Evolutionary conservation across 2,888 invertebrate species (phyloP).

Genomic region (Tachystola acroxantha): DNA sequence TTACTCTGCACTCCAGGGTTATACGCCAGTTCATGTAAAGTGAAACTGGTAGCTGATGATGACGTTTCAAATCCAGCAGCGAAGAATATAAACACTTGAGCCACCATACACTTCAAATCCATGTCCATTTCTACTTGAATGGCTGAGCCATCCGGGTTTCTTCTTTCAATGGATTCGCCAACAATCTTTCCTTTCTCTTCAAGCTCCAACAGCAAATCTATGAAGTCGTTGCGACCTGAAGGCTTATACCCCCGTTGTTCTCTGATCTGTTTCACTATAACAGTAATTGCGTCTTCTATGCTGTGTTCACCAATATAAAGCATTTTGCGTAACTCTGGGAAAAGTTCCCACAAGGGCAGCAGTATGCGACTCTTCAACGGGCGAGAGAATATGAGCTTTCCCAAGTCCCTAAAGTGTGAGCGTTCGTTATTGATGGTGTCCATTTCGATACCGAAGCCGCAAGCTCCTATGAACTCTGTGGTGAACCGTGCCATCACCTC

Average conservation of each 20-base stretch:
- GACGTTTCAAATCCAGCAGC: slow-evolving; percentile 36
- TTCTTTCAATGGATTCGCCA: slow-evolving; percentile 29
- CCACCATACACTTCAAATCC: slow-evolving; percentile 14
- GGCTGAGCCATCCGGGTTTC: slow-evolving; percentile 25
- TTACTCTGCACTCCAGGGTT: slow-evolving; percentile 38
- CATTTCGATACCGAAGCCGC: slow-evolving; percentile 37
- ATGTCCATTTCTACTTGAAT: slow-evolving; percentile 23
- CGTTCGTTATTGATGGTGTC: slow-evolving; percentile 30
- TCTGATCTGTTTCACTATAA: slow-evolving; percentile 22
- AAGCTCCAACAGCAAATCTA: slow-evolving; percentile 30
- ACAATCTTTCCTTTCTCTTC: slow-evolving; percentile 27
- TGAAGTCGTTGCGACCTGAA: slow-evolving; percentile 30
- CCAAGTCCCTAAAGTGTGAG: slow-evolving; percentile 29
- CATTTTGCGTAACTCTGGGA: slow-evolving; percentile 24
- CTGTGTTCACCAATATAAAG: slow-evolving; percentile 18
- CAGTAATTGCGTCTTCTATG: slow-evolving; percentile 17
- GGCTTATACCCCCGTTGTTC: slow-evolving; percentile 25
- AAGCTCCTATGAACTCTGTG: slow-evolving; percentile 38
- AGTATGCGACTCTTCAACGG: slow-evolving; percentile 21
- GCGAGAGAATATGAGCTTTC: slow-evolving; percentile 21
- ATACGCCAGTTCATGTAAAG: slow-evolving; percentile 39
- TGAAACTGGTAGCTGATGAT: slow-evolving; percentile 40
- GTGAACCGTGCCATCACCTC: slow-evolving; percentile 39
- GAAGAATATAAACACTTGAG: slow-evolving; percentile 17
- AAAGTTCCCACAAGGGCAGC: slow-evolving; percentile 19